phyloP scores from a whole-genome alignment of 2,113 vertebrate species.

The Archilochus colubris region DNA sequence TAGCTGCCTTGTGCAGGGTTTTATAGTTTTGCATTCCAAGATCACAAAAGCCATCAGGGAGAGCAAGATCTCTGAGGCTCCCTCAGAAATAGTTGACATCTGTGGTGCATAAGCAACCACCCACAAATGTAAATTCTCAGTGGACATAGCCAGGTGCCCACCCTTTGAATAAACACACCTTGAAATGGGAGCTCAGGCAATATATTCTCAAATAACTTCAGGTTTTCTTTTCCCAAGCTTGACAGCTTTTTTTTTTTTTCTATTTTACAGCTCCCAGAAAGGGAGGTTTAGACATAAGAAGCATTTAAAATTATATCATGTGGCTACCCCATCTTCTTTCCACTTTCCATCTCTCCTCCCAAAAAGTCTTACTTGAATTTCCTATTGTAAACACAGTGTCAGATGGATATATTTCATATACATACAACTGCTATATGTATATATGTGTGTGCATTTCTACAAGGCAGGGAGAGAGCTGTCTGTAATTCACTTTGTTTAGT shows the following conservation, averaged over 20 bases:
- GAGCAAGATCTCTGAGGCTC: background rate
- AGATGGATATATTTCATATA: background rate
- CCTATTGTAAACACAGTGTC: background rate
- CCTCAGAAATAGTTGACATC: background rate
- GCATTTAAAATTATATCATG: background rate
- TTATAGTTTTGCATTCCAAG: background rate
- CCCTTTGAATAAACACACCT: background rate
- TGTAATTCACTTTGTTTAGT: background rate
- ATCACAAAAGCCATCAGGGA: background rate
- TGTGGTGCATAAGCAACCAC: background rate
- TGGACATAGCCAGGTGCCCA: background rate
- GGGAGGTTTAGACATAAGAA: background rate
- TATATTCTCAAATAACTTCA: background rate
- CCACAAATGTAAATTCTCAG: fast-evolving
- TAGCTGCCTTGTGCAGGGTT: background rate
- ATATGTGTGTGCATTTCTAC: background rate
- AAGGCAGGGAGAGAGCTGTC: background rate
- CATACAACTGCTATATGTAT: background rate
- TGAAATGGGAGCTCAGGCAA: background rate
- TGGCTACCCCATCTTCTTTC: background rate
- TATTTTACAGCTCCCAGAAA: background rate
- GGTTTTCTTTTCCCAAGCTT: background rate
- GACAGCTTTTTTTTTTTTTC: background rate
- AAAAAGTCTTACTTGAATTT: background rate
- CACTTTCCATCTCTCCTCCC: background rate